Conservation (phyloP, 2,797 vertebrate species). For the Intellagama lesueurii region DNA sequence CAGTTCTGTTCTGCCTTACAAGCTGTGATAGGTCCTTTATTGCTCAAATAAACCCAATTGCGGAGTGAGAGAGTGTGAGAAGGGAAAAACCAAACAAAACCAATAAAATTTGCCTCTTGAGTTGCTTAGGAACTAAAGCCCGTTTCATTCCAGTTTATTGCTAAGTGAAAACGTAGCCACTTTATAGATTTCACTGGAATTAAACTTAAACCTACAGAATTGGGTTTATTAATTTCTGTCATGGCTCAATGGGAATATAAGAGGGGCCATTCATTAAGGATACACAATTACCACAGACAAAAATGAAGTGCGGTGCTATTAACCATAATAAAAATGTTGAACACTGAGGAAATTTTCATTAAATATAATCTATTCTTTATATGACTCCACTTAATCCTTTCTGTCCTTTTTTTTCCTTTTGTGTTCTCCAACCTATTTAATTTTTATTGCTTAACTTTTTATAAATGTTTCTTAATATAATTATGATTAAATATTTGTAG, state of each 20-base stretch:
- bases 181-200: constrained; percentile 88
- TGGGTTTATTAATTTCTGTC: constrained; percentile 89
- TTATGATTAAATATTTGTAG: constrained; percentile 84
- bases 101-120: constrained; percentile 68
- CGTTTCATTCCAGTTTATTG: constrained; percentile 75
- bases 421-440: constrained; percentile 81
- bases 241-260: constrained; percentile 85
- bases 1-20: constrained; percentile 60
- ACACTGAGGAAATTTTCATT: constrained; percentile 88
- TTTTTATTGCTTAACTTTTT: constrained; percentile 84
- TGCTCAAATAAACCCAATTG: constrained; percentile 60
- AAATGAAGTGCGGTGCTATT: constrained; percentile 86
- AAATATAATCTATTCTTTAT: constrained; percentile 87
- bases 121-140: constrained; percentile 75
- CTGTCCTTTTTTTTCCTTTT: constrained; percentile 73
- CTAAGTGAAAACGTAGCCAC: constrained; percentile 85
- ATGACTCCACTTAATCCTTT: constrained; percentile 87
- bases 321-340: constrained; percentile 89
- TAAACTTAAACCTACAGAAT: constrained; percentile 89
- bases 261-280: constrained; percentile 85
- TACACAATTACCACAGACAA: constrained; percentile 86
- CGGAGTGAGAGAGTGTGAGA: constrained; percentile 2
- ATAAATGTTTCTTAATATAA: constrained; percentile 86
- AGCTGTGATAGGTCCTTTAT: constrained; percentile 58
- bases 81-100: constrained; percentile 60